These are phyloP conservation scores for Peromyscus eremicus DNA, from an alignment of 2,797 vertebrate species.

Conservation along the genomic window DNA sequence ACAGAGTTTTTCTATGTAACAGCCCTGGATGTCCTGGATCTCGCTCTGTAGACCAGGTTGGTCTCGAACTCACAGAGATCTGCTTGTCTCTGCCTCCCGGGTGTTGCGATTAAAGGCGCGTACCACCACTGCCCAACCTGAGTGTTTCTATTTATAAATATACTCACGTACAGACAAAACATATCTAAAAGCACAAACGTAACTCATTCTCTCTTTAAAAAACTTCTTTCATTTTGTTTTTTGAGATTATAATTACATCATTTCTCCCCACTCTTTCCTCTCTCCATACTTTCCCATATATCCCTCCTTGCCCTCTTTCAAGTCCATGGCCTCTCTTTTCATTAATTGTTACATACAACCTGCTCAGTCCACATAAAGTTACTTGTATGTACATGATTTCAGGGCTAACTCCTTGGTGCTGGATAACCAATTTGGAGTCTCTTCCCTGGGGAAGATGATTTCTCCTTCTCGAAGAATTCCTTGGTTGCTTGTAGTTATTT, in stretches of 20 bases:
- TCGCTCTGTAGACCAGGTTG: neutral
- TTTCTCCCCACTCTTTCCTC: neutral
- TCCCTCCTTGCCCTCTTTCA: neutral
- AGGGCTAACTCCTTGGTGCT: too few relatives aligned
- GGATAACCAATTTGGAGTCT: neutral
- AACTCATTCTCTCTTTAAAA: neutral
- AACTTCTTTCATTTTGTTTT: neutral
- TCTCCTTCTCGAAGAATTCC: neutral
- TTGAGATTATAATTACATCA: neutral
- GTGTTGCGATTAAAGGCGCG: neutral
- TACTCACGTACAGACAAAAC: neutral
- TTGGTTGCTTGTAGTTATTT: neutral
- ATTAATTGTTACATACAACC: neutral
- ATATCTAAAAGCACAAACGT: neutral
- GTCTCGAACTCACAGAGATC: neutral
- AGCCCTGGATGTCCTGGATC: neutral
- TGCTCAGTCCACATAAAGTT: neutral
- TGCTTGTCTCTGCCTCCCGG: neutral
- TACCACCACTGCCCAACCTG: neutral
- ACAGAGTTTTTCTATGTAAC: neutral
- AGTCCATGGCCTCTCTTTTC: neutral
- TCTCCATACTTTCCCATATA: neutral
- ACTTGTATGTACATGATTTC: neutral
- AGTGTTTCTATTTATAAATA: neutral
- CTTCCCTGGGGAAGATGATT: neutral